Percentiles rank a stretch among this genome's conserved stretches.
phyloP scores from a whole-genome alignment of 2,888 invertebrate species.

The Quadroppia sp. region DNA sequence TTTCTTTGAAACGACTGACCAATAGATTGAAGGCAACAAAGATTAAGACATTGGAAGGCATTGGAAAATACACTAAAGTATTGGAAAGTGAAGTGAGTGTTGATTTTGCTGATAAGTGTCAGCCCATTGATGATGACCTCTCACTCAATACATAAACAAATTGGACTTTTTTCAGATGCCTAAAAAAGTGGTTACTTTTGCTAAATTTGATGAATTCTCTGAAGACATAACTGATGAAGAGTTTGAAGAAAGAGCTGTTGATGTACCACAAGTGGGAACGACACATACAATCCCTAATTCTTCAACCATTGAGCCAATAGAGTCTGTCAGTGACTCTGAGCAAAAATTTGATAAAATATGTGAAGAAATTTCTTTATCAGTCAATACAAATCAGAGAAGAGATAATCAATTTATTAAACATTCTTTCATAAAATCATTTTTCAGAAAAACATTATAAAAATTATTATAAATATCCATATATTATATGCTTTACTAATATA shows the following conservation, averaged over 20 bases:
- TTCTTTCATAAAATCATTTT: neutral
- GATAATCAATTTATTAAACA: neutral
- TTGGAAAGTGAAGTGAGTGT: neutral
- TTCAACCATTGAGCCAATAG: no score
- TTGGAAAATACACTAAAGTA: neutral
- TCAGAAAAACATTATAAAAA: neutral
- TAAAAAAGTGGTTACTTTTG: neutral
- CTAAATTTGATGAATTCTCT: neutral
- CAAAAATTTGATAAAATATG: neutral
- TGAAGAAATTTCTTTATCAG: neutral
- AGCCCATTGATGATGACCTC: no score
- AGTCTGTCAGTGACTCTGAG: neutral
- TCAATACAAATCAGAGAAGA: neutral
- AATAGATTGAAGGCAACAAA: constrained; percentile 14
- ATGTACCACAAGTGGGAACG: neutral
- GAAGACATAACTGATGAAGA: neutral
- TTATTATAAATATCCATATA: no score
- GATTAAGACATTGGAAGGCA: neutral
- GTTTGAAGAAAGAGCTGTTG: neutral
- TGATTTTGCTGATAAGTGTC: no score
- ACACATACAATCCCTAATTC: no score
- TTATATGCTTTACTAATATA: neutral
- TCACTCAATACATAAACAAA: no score
- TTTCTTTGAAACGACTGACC: neutral
- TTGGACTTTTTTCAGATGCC: neutral